Evolutionary conservation across 2,888 invertebrate species (phyloP), one percentile per base, ranked within the genome.

Genomic region (Stratiomys singularior): DNA sequence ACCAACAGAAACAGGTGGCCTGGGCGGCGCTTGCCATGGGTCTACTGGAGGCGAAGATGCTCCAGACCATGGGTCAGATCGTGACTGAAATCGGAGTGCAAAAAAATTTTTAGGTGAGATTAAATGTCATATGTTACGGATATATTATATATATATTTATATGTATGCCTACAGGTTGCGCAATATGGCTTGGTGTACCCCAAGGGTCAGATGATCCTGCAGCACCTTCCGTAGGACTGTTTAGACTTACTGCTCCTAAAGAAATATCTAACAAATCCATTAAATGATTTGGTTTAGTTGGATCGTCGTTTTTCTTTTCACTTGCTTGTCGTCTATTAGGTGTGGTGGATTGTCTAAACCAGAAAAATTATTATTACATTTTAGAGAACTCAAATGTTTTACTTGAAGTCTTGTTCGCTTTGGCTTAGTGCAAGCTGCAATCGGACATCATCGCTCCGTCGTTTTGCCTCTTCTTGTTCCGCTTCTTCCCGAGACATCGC

Each of bases 401-500:
- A 94, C 94, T 93, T 93, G 87, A 95, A 95, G 89, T 96, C 96
- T 86, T 96, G 93, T 88, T 96, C 95, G 87, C 96, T 97, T 89
- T 98, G 97, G 85, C 94, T 94, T 82, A 99, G 90, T 52, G 98
- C 98, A 87, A 99, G 90, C 89, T 98, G 98, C 82, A 99, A 90
- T 81, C 98, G 91, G 81, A 98, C 96, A 88, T 99, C 98, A 87
- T 99, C 99, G 82, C 96, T 96, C 81, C 97, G 93, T 78, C 96
- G 90, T 85, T 96, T 92, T 82, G 96, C 93, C 88, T 98, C 97
- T 86, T 98, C 98, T 83, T 97, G 94, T 85, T 99, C 99, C 37
- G 98, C 98, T 89, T 99, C 99, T 88, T 99, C 99, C 80, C 98
- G 92, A 69, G 97, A 97, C 96, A 99, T 98, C 77, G 99, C 99